These are phyloP conservation scores for Stratiomys singularior DNA, from an alignment of 2,888 invertebrate species.

Conservation along the genomic window DNA sequence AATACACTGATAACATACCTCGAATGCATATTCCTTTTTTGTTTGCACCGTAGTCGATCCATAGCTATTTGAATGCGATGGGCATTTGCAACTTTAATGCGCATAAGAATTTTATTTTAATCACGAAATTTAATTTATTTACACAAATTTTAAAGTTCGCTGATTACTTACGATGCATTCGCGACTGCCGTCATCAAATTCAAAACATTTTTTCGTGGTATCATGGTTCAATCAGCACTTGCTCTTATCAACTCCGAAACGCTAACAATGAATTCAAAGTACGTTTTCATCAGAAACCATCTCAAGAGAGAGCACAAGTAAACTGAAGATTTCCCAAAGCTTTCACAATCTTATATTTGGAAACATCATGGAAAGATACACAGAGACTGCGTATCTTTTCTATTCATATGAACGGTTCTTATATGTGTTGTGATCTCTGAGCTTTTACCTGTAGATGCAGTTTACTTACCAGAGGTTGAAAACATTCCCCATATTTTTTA, in stretches of 20 bases:
- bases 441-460: too few relatives aligned
- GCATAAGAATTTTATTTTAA: slow-evolving; percentile 8
- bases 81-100: slow-evolving; percentile 75
- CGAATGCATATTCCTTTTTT: slow-evolving; percentile 80
- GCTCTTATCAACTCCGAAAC: not conserved
- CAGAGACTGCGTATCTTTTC: too few relatives aligned
- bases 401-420: too few relatives aligned
- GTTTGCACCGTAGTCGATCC: slow-evolving; percentile 65
- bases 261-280: not conserved
- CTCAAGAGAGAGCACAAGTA: not conserved
- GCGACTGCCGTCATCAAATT: slow-evolving; percentile 74
- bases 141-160: not conserved
- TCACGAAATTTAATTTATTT: not conserved
- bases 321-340: not conserved
- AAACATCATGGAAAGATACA: too few relatives aligned
- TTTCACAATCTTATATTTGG: too few relatives aligned
- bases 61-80: slow-evolving; percentile 74
- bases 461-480: too few relatives aligned
- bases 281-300: not conserved
- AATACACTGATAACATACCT: slow-evolving; percentile 65
- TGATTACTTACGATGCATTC: slow-evolving; percentile 73
- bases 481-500: too few relatives aligned
- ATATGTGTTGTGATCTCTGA: too few relatives aligned
- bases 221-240: slow-evolving; percentile 59
- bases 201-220: slow-evolving; percentile 70